phyloP scores from a whole-genome alignment of 2,888 invertebrate genomes.

The Nemotelus nigrinus region DNA sequence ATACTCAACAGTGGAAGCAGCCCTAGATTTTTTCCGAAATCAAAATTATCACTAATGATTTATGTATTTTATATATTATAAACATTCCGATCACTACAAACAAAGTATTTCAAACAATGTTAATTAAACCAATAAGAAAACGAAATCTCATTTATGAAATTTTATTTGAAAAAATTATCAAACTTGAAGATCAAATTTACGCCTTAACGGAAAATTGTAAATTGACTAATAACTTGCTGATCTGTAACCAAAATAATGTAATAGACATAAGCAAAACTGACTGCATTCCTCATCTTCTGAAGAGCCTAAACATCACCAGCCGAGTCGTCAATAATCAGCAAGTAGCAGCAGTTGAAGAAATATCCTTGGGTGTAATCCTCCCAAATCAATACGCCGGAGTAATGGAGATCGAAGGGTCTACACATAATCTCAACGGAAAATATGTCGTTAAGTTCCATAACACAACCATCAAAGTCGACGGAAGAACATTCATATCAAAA shows the following conservation, averaged over 20 bases:
- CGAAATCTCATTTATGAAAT: background rate
- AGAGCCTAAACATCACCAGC: background rate
- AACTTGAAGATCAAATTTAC: no score
- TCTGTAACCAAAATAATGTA: conserved; percentile 15
- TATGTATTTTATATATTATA: no score
- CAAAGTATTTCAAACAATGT: no score
- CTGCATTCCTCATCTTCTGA: conserved; percentile 24
- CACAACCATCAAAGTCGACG: conserved; percentile 4
- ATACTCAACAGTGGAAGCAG: no score
- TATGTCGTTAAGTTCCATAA: conserved; percentile 23
- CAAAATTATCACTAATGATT: no score
- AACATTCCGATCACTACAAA: no score
- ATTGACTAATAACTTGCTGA: background rate
- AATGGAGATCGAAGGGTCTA: background rate
- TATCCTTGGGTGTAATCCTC: background rate
- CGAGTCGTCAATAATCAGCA: no score
- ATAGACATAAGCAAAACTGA: conserved; percentile 5
- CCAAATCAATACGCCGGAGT: background rate
- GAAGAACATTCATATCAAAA: conserved; percentile 2
- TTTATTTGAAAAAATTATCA: background rate
- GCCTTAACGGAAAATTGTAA: background rate
- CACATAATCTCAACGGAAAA: conserved; percentile 6
- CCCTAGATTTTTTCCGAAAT: no score
- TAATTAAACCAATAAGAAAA: conserved; percentile 11
- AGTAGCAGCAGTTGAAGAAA: background rate